A percentile compares a stretch with the other conserved stretches of the same genome.
Evolutionary conservation across 2,113 vertebrate species (phyloP).

Genomic region (Halichoeres trimaculatus): DNA sequence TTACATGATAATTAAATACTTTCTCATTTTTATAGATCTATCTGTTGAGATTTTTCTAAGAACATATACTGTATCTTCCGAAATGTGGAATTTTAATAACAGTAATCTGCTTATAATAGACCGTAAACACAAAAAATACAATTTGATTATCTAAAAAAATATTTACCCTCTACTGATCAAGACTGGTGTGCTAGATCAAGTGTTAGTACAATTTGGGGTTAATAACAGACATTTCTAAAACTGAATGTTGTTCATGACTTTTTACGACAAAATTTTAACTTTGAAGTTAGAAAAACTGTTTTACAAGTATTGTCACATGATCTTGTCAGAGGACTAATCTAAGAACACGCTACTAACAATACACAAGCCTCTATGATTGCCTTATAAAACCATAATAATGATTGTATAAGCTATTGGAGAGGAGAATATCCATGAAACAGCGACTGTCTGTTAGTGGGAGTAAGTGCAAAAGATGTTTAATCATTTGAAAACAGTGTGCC

Average conservation of each 20-base stretch:
- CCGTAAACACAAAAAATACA: background rate
- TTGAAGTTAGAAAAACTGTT: background rate
- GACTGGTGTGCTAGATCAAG: background rate
- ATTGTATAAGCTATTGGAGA: background rate
- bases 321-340: background rate
- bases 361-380: background rate
- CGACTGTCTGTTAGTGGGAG: background rate
- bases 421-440: background rate
- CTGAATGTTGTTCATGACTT: too few species aligned
- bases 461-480: background rate
- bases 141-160: too few species aligned
- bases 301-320: background rate
- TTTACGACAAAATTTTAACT: background rate
- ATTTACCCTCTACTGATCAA: too few species aligned
- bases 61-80: background rate
- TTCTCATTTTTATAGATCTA: background rate
- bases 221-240: background rate
- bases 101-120: background rate
- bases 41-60: background rate
- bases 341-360: background rate
- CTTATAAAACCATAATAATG: background rate
- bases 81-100: background rate
- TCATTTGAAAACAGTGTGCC: background rate
- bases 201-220: background rate
- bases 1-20: conserved; percentile 13